These are phyloP conservation scores for Cecropterus lyciades DNA, from an alignment of 1,140 invertebrate genomes.

Conservation along the genomic window DNA sequence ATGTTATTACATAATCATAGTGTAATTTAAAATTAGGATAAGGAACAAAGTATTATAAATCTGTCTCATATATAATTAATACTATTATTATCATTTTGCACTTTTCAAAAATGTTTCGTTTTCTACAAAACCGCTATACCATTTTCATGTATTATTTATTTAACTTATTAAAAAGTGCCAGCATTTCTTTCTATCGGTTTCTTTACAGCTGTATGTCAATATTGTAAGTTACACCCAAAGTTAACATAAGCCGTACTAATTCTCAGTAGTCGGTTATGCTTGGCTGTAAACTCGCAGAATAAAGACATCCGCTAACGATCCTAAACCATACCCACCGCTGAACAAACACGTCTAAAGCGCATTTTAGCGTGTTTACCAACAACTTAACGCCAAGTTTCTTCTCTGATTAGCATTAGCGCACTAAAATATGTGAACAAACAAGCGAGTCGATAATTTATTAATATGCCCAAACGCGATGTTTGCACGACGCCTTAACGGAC, in stretches of 20 bases:
- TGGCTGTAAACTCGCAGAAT: slow-evolving; percentile 17
- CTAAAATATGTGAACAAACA: slow-evolving; percentile 68
- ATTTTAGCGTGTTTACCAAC: slow-evolving; percentile 52
- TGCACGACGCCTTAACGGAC: slow-evolving; percentile 47
- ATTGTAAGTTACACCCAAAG: neutral
- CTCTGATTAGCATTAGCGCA: slow-evolving; percentile 56
- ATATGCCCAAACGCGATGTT: slow-evolving; percentile 60
- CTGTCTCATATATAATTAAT: no score
- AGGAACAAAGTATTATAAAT: no score
- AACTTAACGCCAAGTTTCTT: slow-evolving; percentile 65
- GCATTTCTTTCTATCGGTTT: neutral
- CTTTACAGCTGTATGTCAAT: neutral
- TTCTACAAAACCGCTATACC: no score
- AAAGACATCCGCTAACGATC: slow-evolving; percentile 26
- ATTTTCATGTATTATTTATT: no score
- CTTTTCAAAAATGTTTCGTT: no score
- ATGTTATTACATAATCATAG: no score
- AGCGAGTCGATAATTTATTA: slow-evolving; percentile 66
- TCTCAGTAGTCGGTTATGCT: slow-evolving; percentile 16
- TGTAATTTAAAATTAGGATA: no score
- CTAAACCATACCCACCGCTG: slow-evolving; percentile 23
- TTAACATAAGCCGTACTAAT: neutral
- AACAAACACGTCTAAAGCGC: slow-evolving; percentile 38
- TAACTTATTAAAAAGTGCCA: no score
- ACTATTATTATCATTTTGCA: no score